Evolutionary conservation across 2,113 vertebrate species (phyloP), one percentile per base, ranked within the genome.

Genomic region (Mormyrus iriodes): DNA sequence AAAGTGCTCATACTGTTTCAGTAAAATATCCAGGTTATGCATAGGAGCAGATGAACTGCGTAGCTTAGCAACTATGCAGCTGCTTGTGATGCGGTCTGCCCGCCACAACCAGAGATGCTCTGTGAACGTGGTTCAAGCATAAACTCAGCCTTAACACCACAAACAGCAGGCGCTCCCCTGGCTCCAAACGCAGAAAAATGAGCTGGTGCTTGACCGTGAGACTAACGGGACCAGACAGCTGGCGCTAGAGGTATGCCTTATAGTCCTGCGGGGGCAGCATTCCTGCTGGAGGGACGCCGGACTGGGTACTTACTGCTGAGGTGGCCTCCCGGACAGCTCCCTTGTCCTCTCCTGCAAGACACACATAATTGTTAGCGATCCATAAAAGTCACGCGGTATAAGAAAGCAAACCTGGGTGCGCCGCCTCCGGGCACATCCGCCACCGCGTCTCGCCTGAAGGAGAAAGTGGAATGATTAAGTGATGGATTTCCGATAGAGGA

Each of bases 271-370:
- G 85, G 88, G 51, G 13, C 39, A 42, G 27, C 24, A 31, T 42
- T 88, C 73, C 91, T 52, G 76, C 46, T 86, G 85, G 79, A 88
- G 55, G 46, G 90, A 92, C 90, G 86, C 89, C 90, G 83, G 94
- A 95, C 92, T 61, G 48, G 86, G 91, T 93, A 98, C 97, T 98
- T 94, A 99, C 98, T 98, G 97, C 93, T 97, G 97, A 90, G 97
- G 96, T 94, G 99, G 98, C 94, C 98, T 99, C 95, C 98, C 97
- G 0, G 98, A 97, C 90, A 99, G 95, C 65, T 99, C 97, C 93
- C 97, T 98, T 7, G 97, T 98, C 95, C 96, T 98, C 94, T 98
- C 98, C 98, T 99, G 94, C 31, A 93, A 93, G 82, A 65, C 89
- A 85, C 13, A 65, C 42, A 91, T 91, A 95, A 94, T 3, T 4